Percentiles rank a stretch among this genome's conserved stretches.
Conservation (phyloP, 2,797 vertebrate genomes). For the Nasua narica region DNA sequence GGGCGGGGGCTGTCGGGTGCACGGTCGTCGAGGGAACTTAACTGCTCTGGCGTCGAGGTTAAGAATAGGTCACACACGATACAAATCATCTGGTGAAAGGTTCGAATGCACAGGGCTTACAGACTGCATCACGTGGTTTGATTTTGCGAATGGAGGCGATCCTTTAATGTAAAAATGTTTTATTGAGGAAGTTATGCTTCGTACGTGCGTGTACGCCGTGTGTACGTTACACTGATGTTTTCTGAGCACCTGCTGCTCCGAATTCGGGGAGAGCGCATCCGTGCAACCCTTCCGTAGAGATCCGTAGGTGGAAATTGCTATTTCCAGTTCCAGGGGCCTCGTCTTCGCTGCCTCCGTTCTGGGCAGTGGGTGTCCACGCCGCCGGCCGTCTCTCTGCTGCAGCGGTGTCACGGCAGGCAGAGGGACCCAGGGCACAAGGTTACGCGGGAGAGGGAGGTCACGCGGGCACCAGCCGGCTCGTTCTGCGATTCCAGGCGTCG, state of each 20-base stretch:
- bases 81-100: neutral
- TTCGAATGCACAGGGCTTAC: neutral
- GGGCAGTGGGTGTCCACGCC: neutral
- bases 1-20: too few relatives aligned
- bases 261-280: too few relatives aligned
- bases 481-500: neutral
- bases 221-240: neutral
- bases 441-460: neutral
- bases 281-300: rapidly evolving
- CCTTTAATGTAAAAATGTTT: neutral
- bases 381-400: neutral
- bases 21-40: neutral
- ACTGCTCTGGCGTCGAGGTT: neutral
- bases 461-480: rapidly evolving
- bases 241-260: neutral
- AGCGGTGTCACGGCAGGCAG: slow-evolving; percentile 11
- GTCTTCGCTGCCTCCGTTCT: neutral
- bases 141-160: neutral
- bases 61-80: neutral
- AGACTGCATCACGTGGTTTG: rapidly evolving
- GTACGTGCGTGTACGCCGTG: rapidly evolving
- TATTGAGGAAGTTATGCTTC: neutral
- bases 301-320: rapidly evolving
- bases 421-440: neutral
- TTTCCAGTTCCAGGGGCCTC: neutral